Evolutionary conservation across 2,888 invertebrate species (phyloP).

Genomic region (Drosophila falleni): DNA sequence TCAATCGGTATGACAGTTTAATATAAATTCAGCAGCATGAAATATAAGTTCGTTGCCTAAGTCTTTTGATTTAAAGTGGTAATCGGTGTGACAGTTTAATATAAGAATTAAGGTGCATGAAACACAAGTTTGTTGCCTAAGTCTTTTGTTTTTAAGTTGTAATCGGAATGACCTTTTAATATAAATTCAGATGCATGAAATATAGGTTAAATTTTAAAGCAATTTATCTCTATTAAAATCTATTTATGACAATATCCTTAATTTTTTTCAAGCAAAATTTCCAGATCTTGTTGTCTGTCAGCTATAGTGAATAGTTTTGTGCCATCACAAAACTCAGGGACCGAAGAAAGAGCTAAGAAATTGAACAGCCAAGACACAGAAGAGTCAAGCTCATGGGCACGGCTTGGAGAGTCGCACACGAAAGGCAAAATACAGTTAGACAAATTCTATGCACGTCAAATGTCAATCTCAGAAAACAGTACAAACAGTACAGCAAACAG

Average conservation of each 20-base stretch:
- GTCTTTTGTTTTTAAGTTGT: slow-evolving; percentile 47
- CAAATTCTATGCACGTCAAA: slow-evolving; percentile 81
- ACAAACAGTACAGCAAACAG: slow-evolving; percentile 47
- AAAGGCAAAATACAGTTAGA: slow-evolving; percentile 78
- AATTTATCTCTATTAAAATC: slow-evolving; percentile 5
- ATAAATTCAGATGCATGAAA: too few relatives aligned
- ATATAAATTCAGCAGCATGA: too few relatives aligned
- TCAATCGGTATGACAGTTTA: too few relatives aligned
- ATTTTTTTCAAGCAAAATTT: neutral
- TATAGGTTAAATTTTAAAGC: neutral
- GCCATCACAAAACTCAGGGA: neutral
- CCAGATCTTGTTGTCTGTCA: neutral
- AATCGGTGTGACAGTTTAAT: too few relatives aligned
- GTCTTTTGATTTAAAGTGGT: slow-evolving; percentile 14
- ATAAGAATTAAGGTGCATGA: too few relatives aligned
- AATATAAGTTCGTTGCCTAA: slow-evolving; percentile 10
- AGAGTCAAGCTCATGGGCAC: slow-evolving; percentile 39
- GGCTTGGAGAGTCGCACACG: slow-evolving; percentile 38
- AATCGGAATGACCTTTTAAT: too few relatives aligned
- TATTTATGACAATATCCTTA: slow-evolving; percentile 1
- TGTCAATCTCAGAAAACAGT: slow-evolving; percentile 66
- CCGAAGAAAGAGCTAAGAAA: slow-evolving; percentile 16
- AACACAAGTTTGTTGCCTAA: too few relatives aligned
- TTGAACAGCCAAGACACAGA: slow-evolving; percentile 10
- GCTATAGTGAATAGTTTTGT: neutral